Conservation (phyloP, 2,888 invertebrate genomes). For the Nomada hirtipes region DNA sequence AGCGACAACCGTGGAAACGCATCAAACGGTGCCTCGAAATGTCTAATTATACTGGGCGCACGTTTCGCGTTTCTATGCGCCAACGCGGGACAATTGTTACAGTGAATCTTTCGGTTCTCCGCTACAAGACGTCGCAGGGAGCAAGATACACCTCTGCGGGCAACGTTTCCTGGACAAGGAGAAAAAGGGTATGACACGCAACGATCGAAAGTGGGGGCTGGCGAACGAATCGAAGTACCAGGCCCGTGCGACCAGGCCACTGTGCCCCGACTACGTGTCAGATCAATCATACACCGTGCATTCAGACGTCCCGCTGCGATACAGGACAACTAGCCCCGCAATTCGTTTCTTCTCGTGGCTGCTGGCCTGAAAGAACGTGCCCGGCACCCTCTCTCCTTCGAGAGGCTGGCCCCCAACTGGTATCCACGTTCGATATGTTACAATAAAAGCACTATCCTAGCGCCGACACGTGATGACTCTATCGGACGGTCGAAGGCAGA, state of each 20-base stretch:
- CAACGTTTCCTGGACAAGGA: slow-evolving; percentile 14
- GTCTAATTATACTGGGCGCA: neutral
- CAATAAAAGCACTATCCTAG: slow-evolving; percentile 77
- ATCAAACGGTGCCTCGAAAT: slow-evolving; percentile 5
- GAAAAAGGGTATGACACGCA: slow-evolving; percentile 9
- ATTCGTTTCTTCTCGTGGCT: slow-evolving; percentile 67
- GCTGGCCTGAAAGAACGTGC: slow-evolving; percentile 63
- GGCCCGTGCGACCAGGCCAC: slow-evolving; percentile 59
- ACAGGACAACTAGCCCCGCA: slow-evolving; percentile 78
- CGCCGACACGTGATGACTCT: slow-evolving; percentile 78
- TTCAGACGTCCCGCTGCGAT: slow-evolving; percentile 79
- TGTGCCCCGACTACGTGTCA: slow-evolving; percentile 77
- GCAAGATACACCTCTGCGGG: slow-evolving; percentile 7
- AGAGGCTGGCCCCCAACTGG: slow-evolving; percentile 49
- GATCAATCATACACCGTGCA: slow-evolving; percentile 80
- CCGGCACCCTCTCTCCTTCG: slow-evolving; percentile 44
- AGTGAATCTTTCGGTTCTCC: slow-evolving; percentile 17
- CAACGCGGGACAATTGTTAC: neutral
- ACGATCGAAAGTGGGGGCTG: slow-evolving; percentile 12
- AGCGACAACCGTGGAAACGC: slow-evolving; percentile 25
- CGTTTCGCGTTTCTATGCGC: neutral
- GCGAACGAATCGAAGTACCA: slow-evolving; percentile 39
- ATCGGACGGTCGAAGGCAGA: slow-evolving; percentile 70
- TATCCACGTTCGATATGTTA: slow-evolving; percentile 72
- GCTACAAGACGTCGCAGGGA: neutral